Base-by-base conservation (phyloP, 2,113 vertebrate species). In the Capreolus pygargus region DNA sequence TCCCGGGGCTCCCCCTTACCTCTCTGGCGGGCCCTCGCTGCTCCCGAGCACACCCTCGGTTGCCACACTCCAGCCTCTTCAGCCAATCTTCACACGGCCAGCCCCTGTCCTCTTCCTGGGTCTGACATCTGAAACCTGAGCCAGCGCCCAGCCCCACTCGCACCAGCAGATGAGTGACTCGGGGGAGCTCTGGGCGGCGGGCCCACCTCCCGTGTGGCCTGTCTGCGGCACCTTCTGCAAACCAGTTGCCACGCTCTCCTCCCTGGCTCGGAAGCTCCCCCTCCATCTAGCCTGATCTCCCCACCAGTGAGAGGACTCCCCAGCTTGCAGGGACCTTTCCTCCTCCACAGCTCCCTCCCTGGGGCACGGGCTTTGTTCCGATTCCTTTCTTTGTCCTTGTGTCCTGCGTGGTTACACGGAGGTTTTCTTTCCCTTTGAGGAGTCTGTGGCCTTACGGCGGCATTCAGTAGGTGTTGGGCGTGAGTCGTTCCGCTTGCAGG, bases 401-500 rank as follows among this genome's bases (percentile, higher is more conserved):
- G 78, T 81, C 78, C 45, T 50, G 9, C 1, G 0, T 50, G 47
- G 47, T 21, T 21, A n/a, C 78, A 81, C 1, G 1, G 78, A 21
- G 1, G 30, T 21, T 81, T 81, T 4, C 47, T 81, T 50, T 50
- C 47, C 78, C 28, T 12, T 81, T n/a, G 16, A 7, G 78, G 47
- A 21, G 28, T 79, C 28, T 47, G 25, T 45, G 76, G 78, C 47
- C 47, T 13, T 33, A 3, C 0, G 2, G 45, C 0, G 0, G 28
- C 16, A 1, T 81, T 81, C 78, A 12, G 47, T 81, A 21, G 30
- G 28, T n/a, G 47, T n/a, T 81, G 17, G 52, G 28, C 5, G 0
- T 1, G 3, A 12, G 5, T 12, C 17, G 0, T 33, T 52, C 47
- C 1, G 0, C 78, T 21, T 52, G 78, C 28, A 81, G 47, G 17